Evolutionary conservation across 2,113 vertebrate genomes (phyloP).

Genomic region (Pseudopipra pipra): DNA sequence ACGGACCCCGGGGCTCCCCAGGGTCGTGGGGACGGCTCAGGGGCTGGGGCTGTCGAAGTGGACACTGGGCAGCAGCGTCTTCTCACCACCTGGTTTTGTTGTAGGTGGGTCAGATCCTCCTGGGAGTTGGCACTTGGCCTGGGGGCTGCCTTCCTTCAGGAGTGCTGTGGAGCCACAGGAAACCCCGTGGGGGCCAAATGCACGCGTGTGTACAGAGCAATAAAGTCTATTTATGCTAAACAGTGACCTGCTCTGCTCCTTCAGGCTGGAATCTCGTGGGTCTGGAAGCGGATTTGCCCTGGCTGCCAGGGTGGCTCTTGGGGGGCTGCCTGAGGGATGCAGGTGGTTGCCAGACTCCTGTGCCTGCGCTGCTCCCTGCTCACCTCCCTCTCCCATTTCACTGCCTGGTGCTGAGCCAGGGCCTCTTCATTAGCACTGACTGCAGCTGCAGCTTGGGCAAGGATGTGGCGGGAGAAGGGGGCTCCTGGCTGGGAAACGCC

Average conservation of each 20-base stretch:
- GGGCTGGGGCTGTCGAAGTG: rapidly evolving
- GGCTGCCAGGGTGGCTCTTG: background rate
- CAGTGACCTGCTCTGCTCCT: background rate
- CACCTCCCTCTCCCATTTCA: background rate
- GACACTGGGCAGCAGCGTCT: background rate
- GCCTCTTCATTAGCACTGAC: background rate
- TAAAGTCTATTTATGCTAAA: slow-evolving; percentile 77
- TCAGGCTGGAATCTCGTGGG: background rate
- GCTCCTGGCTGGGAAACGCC: background rate
- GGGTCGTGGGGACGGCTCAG: rapidly evolving
- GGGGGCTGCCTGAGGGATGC: background rate
- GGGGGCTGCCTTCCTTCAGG: background rate
- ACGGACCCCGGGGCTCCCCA: background rate
- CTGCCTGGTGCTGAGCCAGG: rapidly evolving
- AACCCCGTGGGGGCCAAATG: background rate
- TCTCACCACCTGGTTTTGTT: background rate
- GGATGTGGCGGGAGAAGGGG: background rate
- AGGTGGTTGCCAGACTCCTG: rapidly evolving
- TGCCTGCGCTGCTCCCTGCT: background rate
- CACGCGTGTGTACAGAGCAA: background rate
- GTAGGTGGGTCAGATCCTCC: background rate
- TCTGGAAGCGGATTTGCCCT: rapidly evolving
- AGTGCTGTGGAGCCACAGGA: rapidly evolving
- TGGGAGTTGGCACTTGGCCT: background rate
- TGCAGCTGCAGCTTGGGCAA: background rate